Conservation (phyloP, 2,888 invertebrate genomes). For the Xylota sylvarum region DNA sequence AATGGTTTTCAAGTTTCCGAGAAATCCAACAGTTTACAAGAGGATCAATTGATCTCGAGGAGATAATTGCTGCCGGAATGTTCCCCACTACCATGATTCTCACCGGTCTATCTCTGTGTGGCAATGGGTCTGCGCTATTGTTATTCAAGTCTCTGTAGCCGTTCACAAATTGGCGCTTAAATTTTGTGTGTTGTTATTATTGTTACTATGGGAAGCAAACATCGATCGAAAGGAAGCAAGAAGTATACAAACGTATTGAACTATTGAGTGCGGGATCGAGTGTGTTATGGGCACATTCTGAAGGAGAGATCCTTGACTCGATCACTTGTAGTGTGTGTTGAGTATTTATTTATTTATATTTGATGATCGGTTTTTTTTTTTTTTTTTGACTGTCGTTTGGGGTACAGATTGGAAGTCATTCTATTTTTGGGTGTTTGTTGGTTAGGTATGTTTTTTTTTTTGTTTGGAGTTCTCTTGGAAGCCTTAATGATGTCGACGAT, state of each 20-base stretch:
- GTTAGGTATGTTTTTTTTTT: neutral
- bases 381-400: conserved; percentile 27
- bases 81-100: conserved; percentile 14
- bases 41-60: conserved; percentile 71
- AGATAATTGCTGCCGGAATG: conserved; percentile 70
- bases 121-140: conserved; percentile 47
- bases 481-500: conserved; percentile 52
- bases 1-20: conserved; percentile 61
- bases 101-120: conserved; percentile 59
- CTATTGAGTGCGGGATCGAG: conserved; percentile 57
- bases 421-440: conserved; percentile 55
- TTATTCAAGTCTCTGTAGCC: conserved; percentile 25
- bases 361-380: conserved; percentile 64
- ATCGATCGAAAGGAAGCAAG: conserved; percentile 26
- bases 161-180: conserved; percentile 74
- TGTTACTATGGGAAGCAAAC: conserved; percentile 62
- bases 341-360: conserved; percentile 75
- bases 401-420: conserved; percentile 32
- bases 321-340: conserved; percentile 70
- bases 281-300: conserved; percentile 63
- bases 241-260: conserved; percentile 39
- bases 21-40: conserved; percentile 64
- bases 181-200: conserved; percentile 49
- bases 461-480: conserved; percentile 53
- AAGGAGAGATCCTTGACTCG: conserved; percentile 73